These are phyloP conservation scores for Telmatherina bonti DNA, from an alignment of 2,797 vertebrate genomes.

Conservation along the genomic window DNA sequence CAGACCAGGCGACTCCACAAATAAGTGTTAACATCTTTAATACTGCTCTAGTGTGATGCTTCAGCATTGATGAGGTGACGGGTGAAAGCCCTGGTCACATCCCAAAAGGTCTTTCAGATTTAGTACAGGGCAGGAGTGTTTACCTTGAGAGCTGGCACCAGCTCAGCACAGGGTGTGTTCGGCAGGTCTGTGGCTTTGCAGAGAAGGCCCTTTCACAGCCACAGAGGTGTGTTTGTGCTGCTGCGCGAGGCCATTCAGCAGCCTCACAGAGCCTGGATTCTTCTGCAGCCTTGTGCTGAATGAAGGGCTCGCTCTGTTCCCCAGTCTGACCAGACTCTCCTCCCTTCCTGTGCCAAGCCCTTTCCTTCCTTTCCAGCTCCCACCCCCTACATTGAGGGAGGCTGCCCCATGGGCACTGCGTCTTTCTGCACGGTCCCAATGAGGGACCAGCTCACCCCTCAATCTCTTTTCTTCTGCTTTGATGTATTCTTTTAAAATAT, in stretches of 20 bases:
- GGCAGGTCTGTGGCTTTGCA: constrained; percentile 85
- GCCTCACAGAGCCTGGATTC: constrained; percentile 93
- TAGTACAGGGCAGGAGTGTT: constrained; percentile 74
- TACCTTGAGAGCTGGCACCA: constrained; percentile 75
- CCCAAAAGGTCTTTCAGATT: constrained; percentile 69
- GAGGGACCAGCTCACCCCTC: constrained; percentile 30
- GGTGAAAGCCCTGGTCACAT: constrained; percentile 76
- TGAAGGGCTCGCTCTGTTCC: constrained; percentile 90
- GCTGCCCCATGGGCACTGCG: constrained; percentile 61
- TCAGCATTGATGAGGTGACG: constrained; percentile 35
- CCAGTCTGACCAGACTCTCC: constrained; percentile 84
- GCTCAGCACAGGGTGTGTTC: constrained; percentile 74
- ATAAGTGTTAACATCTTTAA: constrained; percentile 13
- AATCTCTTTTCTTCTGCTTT: constrained; percentile 1
- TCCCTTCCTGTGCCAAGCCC: constrained; percentile 91
- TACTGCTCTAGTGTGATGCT: constrained; percentile 19
- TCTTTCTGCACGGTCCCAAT: constrained; percentile 21
- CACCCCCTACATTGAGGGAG: constrained; percentile 43
- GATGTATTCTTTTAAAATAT: constrained; percentile 15
- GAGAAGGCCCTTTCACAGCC: constrained; percentile 87
- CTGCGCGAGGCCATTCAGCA: constrained; percentile 83
- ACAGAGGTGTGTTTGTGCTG: constrained; percentile 91
- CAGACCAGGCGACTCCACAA: neutral
- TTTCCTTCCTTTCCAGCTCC: constrained; percentile 86
- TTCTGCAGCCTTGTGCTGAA: constrained; percentile 87